Base-by-base conservation (phyloP, 2,888 invertebrate genomes). In the Melanargia galathea region DNA sequence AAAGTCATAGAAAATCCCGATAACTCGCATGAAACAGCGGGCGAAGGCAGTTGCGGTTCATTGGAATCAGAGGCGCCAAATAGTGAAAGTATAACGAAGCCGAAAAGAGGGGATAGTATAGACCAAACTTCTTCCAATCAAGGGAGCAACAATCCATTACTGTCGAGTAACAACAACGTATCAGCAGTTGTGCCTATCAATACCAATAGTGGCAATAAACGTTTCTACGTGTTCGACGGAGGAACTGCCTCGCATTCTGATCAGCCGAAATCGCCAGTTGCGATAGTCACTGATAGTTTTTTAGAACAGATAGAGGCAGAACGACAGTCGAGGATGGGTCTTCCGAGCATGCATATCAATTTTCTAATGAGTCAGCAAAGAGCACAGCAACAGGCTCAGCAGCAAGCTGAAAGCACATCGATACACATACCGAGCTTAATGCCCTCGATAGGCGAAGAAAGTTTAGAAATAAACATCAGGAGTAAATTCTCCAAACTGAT, bases 401-500 rank as follows among this genome's bases (percentile, higher is more conserved):
- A 84, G 62, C 83, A 82, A 64, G 75, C 79, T 1, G 87, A 87
- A 65, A 84, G 73, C 46, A 78, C 81, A 0, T 82, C 85, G 1
- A 79, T 76, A 13, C 84, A 82, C 66, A 79, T 87, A 61, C 86
- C 92, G 0, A 86, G 84, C 54, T 75, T 93, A 5, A 92, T 93
- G 74, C 90, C 90, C 10, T 90, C 92, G 0, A 92, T 92, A 66
- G 92, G 92, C 11, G 94, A 94, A 67, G 90, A 92, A 24, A 93
- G 92, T 54, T 84, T 92, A 18, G 93, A 93, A 64, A 78, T 90
- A 24, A 92, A 91, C 63, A 75, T 92, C 7, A 88, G 92, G 56
- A 93, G 90, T 73, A 92, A 92, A 67, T 93, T 93, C 69, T 83
- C 86, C 0, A 92, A 92, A 73, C 82, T 93, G 38, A 86, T 93